Evolutionary conservation across 2,888 invertebrate genomes (phyloP).

Genomic region (Aphodius sticticus): DNA sequence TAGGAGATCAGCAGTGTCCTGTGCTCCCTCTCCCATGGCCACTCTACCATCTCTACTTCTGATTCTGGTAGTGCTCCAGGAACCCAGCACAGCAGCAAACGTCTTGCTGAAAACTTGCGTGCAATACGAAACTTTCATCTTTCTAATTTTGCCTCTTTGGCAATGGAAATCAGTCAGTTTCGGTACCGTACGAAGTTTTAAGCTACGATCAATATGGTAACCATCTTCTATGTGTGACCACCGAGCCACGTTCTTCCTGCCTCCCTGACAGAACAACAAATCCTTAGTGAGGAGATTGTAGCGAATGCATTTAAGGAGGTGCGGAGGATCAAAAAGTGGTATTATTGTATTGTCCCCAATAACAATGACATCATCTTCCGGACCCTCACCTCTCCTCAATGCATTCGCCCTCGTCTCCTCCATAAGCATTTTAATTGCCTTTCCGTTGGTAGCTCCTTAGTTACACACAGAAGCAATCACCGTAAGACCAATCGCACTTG

Average conservation of each 20-base stretch:
- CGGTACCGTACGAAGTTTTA: constrained; percentile 32
- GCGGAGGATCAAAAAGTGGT: constrained; percentile 33
- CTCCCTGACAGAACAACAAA: constrained; percentile 24
- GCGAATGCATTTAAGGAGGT: constrained; percentile 38
- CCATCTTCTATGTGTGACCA: constrained; percentile 38
- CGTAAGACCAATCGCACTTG: constrained; percentile 31
- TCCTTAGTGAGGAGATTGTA: constrained; percentile 39
- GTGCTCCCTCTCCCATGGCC: neutral
- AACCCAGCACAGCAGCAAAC: constrained; percentile 37
- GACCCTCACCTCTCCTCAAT: neutral
- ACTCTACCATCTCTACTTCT: neutral
- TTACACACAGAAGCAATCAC: constrained; percentile 20
- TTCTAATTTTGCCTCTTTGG: constrained; percentile 39
- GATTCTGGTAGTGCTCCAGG: neutral
- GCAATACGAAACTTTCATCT: constrained; percentile 41
- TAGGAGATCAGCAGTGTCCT: constrained; percentile 19
- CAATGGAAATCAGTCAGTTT: constrained; percentile 42
- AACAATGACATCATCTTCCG: neutral
- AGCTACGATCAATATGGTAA: constrained; percentile 39
- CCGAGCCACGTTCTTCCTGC: constrained; percentile 21
- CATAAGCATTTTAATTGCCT: constrained; percentile 22
- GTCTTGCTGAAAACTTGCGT: constrained; percentile 41
- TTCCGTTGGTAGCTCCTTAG: constrained; percentile 19
- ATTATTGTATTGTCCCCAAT: constrained; percentile 7
- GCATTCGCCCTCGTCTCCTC: constrained; percentile 11